phyloP scores from a whole-genome alignment of 2,888 invertebrate species.

The Amphipyra berbera region DNA sequence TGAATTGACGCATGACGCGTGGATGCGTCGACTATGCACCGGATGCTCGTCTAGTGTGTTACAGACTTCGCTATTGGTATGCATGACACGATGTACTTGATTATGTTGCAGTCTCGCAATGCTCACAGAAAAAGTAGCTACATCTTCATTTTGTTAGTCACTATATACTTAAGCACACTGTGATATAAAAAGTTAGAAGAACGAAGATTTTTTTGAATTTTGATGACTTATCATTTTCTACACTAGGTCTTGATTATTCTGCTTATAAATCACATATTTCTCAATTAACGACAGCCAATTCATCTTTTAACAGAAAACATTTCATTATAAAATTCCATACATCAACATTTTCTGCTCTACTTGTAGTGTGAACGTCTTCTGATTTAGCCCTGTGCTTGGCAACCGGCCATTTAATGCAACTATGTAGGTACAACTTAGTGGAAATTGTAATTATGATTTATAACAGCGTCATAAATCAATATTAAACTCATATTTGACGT shows the following conservation, averaged over 20 bases:
- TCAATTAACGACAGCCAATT: background rate
- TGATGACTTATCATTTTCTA: too few species aligned
- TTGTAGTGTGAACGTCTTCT: conserved; percentile 34
- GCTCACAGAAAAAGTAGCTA: conserved; percentile 22
- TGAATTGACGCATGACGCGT: conserved; percentile 16
- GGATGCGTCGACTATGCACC: conserved; percentile 31
- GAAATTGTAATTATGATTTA: conserved; percentile 38
- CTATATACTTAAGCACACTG: background rate
- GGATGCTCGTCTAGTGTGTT: conserved; percentile 49
- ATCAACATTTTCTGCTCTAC: conserved; percentile 21
- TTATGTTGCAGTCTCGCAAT: conserved; percentile 27
- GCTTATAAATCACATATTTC: background rate
- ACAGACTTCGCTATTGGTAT: conserved; percentile 45
- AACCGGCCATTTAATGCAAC: conserved; percentile 45
- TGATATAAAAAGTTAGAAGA: background rate
- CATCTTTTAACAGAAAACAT: background rate
- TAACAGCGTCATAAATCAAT: conserved; percentile 3
- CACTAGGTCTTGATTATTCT: background rate
- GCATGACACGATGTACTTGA: conserved; percentile 38
- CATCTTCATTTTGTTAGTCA: conserved; percentile 9
- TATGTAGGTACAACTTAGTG: conserved; percentile 39
- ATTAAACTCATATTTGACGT: background rate
- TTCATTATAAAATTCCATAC: background rate
- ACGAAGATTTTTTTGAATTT: too few species aligned
- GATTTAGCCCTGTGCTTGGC: conserved; percentile 47